Evolutionary conservation across 1,140 invertebrate species (phyloP), one percentile per base, ranked within the genome.

Genomic region (Campoletis sonorensis): DNA sequence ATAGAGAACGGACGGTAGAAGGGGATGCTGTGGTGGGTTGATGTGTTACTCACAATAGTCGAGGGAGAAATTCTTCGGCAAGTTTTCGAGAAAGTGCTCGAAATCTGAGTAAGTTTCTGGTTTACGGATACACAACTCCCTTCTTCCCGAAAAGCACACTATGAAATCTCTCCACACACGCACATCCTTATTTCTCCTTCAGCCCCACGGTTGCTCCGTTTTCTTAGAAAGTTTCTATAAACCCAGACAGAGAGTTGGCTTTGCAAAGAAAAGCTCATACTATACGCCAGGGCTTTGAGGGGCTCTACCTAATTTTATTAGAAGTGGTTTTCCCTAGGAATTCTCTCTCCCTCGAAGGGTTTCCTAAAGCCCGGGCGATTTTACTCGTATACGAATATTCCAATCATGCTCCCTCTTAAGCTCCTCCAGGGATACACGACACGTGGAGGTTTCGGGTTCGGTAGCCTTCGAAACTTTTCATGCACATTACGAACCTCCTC

Each of bases 251-350:
- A 49, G 68, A 15, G 11, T 33, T 33, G 21, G 33, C 18, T 49
- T 54, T 10, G 33, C 18, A 40, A 26, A 40, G 23, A 45, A 72
- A 68, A 58, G 72, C 58, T 64, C 33, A 76, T 67, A 64, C 72
- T 64, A 58, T 37, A 33, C 30, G 64, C 23, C 18, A 26, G 80
- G 68, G 68, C 72, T 79, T 72, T 78, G 49, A 51, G 58, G 15
- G 61, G 68, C 81, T 82, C 27, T 82, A 82, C 76, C 49, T 82
- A 80, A 82, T 82, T 82, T 82, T 80, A 82, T 82, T 80, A 82
- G 61, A 71, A 79, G 81, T 72, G 33, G 58, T 67, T 78, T 67
- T 78, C 76, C 76, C 33, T 16, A 64, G 37, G 37, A 64, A 45
- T 49, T 27, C 76, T 45, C 76, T 58, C 67, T 67, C 37, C 30